These are phyloP conservation scores for Aplodontia rufa DNA, from an alignment of 2,113 vertebrate genomes.

Conservation along the genomic window DNA sequence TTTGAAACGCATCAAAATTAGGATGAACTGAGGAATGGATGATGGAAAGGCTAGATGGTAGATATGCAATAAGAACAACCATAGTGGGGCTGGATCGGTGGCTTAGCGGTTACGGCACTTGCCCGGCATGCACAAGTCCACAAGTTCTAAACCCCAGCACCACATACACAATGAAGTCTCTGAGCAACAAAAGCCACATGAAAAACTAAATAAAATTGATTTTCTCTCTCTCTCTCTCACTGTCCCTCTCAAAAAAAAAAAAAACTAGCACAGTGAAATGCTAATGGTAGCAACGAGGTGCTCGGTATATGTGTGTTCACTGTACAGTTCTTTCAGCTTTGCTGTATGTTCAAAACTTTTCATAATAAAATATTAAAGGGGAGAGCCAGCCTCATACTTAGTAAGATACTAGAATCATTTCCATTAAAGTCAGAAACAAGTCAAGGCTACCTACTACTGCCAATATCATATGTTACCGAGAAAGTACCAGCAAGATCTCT, in stretches of 20 bases:
- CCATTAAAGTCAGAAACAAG: slow-evolving; percentile 38
- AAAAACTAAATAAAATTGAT: too few species aligned
- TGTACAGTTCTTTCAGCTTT: background rate
- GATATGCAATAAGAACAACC: slow-evolving; percentile 21
- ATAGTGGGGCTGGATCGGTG: too few species aligned
- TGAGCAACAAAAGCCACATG: too few species aligned
- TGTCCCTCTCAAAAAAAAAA: too few species aligned
- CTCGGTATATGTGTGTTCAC: background rate
- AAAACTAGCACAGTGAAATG: background rate
- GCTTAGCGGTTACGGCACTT: too few species aligned
- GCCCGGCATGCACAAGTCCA: too few species aligned
- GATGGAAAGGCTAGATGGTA: background rate
- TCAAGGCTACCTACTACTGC: background rate
- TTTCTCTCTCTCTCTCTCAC: too few species aligned
- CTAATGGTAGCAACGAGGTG: background rate
- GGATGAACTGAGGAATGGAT: background rate
- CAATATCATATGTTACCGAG: slow-evolving; percentile 5
- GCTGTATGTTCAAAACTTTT: slow-evolving; percentile 47
- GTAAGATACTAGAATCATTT: background rate
- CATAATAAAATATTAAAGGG: slow-evolving; percentile 36
- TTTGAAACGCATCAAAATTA: slow-evolving; percentile 47
- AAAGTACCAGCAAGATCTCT: slow-evolving; percentile 28
- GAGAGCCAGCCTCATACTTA: background rate
- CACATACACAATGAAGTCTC: too few species aligned
- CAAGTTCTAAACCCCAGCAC: too few species aligned